Base-by-base conservation (phyloP, 1,140 invertebrate genomes). In the Protaetia brevitarsis region DNA sequence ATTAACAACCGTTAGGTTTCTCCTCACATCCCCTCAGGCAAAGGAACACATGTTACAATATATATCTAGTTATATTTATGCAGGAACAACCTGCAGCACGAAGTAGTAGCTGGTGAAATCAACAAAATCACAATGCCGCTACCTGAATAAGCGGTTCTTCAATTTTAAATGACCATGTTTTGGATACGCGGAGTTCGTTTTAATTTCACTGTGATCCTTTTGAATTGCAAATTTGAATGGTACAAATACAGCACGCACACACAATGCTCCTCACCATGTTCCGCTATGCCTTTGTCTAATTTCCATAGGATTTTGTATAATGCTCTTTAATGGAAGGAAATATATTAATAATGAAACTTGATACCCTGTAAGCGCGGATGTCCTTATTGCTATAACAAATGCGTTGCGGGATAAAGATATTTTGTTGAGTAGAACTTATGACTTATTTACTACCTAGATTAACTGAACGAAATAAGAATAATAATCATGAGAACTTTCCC, bases 181-280 rank as follows among this genome's bases (percentile, higher is more conserved):
- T 8, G 41, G 3, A 23, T 51, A 23, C 26, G 11, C 16, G 6
- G 41, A 16, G 41, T 45, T 45, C 13, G 37, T 51, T 51, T 51
- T 51, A 51, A 51, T 51, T 26, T 51, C 41, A 11, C 19, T 5
- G 11, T 23, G 19, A 23, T 1, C 21, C 16, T 23, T 51, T 51
- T 51, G 41, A 51, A 51, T 51, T 51, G 19, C 41, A 51, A 51
- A 51, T 51, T 51, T n/a, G n/a, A n/a, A 19, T 19, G 19, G 11
- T 37, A 6, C 34, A 51, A 51, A 51, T n/a, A n/a, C n/a, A n/a
- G n/a, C n/a, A n/a, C n/a, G n/a, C 41, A 26, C 41, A 51, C 26
- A 23, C 19, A 51, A 51, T 23, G 19, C 19, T 19, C n/a, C n/a
- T n/a, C 41, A 19, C 16, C 41, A 5, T 51, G 41, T 51, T 51